Percentiles rank a stretch among this genome's conserved stretches.
These are phyloP conservation scores for Erythrocercus mccallii DNA, from an alignment of 2,113 vertebrate species.

Conservation along the genomic window DNA sequence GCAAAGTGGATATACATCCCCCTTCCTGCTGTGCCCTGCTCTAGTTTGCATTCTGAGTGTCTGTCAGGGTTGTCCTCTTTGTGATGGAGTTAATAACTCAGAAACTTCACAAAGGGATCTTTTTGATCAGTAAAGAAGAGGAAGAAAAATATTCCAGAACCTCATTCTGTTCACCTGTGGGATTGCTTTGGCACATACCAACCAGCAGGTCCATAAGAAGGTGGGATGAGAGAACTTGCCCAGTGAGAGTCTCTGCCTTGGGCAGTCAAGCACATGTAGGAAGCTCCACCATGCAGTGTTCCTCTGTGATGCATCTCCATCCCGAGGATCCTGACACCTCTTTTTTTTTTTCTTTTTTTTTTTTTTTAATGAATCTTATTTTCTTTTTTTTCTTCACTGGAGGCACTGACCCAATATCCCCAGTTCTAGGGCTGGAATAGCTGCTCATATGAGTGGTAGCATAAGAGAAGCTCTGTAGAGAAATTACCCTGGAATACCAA, in stretches of 20 bases:
- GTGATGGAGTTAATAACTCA: neutral
- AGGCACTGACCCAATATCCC: neutral
- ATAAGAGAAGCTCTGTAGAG: neutral
- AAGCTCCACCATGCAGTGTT: neutral
- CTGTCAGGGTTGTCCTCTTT: neutral
- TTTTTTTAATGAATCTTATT: neutral
- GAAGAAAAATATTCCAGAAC: neutral
- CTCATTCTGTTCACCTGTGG: neutral
- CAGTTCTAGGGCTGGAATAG: neutral
- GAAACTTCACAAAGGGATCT: neutral
- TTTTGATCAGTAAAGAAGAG: neutral
- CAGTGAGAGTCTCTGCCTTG: neutral
- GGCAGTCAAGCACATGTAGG: neutral
- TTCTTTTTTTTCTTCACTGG: neutral
- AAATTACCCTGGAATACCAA: neutral
- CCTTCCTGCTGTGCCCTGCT: neutral
- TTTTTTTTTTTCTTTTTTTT: neutral
- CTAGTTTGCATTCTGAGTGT: neutral
- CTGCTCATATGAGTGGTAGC: neutral
- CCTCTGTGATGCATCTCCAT: neutral
- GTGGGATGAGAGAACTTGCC: neutral
- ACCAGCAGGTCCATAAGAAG: neutral
- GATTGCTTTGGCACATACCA: neutral
- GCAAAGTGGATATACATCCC: accelerated
- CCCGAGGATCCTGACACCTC: neutral